Conservation (phyloP, 2,797 vertebrate species). For the Leucoraja ocellata region DNA sequence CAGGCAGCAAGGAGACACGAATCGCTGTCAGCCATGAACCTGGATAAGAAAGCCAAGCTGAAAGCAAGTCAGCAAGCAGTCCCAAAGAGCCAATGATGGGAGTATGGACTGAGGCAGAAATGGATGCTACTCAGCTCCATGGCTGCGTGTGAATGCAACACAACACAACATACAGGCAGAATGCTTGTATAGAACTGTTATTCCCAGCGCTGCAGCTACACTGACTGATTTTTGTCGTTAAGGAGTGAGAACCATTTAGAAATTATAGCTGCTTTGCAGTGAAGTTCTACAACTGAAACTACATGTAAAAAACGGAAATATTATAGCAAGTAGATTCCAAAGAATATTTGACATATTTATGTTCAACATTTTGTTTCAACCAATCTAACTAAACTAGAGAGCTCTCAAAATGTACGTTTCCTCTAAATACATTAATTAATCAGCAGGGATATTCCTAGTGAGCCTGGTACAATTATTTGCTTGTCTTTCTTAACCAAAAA, state of each 20-base stretch:
- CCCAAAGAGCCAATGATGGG: slow-evolving; percentile 31
- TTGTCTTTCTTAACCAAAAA: neutral
- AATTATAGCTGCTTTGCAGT: neutral
- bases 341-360: no score
- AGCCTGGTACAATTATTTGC: neutral
- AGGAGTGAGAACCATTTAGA: neutral
- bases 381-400: neutral
- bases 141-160: neutral
- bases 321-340: no score
- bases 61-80: slow-evolving; percentile 52
- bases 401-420: no score
- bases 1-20: slow-evolving; percentile 68
- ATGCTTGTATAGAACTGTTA: neutral
- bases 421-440: neutral
- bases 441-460: neutral
- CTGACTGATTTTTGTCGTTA: neutral
- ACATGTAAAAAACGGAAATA: no score
- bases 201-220: no score
- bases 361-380: neutral
- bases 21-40: slow-evolving; percentile 61
- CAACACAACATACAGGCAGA: neutral
- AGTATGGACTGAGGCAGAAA: neutral
- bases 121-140: neutral
- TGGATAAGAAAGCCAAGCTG: slow-evolving; percentile 76
- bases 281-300: no score